These are phyloP conservation scores for Platyrinchus mystaceus DNA, from an alignment of 2,797 vertebrate species.

Conservation along the genomic window DNA sequence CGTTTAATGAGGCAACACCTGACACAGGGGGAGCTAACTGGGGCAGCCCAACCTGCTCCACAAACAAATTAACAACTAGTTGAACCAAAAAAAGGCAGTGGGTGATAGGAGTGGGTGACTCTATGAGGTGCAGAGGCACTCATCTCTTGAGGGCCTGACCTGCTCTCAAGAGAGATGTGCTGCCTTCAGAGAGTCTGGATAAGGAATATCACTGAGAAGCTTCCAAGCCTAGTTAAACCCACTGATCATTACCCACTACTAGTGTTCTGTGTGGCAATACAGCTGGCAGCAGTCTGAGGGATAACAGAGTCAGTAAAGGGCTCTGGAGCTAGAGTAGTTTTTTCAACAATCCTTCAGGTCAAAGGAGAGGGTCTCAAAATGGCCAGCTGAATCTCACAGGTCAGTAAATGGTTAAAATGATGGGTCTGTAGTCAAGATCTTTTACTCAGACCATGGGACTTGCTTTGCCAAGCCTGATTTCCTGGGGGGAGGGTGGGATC, in stretches of 20 bases:
- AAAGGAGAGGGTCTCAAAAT: background rate
- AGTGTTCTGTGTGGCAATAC: background rate
- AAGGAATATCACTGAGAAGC: background rate
- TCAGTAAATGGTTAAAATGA: background rate
- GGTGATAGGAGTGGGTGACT: background rate
- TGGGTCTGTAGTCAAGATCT: background rate
- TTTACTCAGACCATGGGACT: background rate
- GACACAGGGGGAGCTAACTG: background rate
- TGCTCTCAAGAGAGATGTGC: background rate
- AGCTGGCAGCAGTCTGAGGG: background rate
- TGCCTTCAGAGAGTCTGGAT: background rate
- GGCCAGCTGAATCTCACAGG: background rate
- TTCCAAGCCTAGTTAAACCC: background rate
- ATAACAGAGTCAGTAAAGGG: background rate
- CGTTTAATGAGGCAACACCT: background rate
- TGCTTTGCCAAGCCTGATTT: background rate
- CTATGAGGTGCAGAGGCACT: background rate
- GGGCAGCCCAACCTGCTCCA: background rate
- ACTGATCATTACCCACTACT: background rate
- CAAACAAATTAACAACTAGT: background rate
- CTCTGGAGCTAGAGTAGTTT: background rate
- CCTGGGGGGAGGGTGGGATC: background rate
- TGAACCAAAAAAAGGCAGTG: background rate
- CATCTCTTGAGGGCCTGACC: background rate
- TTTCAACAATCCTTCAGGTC: background rate